Base-by-base conservation (phyloP, 1,140 invertebrate genomes). In the Drosophila repleta region DNA sequence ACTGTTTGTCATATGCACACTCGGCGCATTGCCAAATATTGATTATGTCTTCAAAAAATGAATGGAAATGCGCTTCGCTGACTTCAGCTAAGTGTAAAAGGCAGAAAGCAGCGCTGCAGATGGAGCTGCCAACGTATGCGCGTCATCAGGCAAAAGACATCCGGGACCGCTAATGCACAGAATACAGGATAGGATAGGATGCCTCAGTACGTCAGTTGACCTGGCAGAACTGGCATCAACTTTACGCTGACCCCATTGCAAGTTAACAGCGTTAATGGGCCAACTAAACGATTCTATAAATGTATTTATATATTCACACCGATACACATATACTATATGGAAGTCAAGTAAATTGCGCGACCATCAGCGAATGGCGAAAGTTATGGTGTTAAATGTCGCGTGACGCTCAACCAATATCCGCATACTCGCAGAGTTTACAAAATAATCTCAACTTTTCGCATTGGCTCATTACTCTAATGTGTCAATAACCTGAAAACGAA, bases 1-100 rank as follows among this genome's bases (percentile, higher is more conserved):
- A 66, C 74, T 81, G 78, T 87, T 83, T 88, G 83, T 87, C 83
- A 87, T 87, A 88, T 88, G 83, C 82, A 76, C 26, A 76, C 77
- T 87, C 83, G 83, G 83, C 83, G 78, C 56, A 32, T 79, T 87
- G 83, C 83, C 83, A 87, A 87, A 82, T 87, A 87, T 87, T 87
- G 83, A 87, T 87, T 87, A 78, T 87, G 78, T 67, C 75, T 76
- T 72, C 82, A 55, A 72, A 88, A 79, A 80, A 84, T 87, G 82
- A 87, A 87, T 87, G 79, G 82, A 82, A 87, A 20, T 74, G 79
- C 79, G 83, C 83, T 83, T 88, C 79, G 71, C 68, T 88, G 83
- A 82, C 49, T 79, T 43, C 48, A 64, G 63, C 70, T 52, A 72
- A 75, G 74, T 67, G n/a, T n/a, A 48, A 37, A 18, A 4, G 15